Evolutionary conservation across 2,888 invertebrate species (phyloP).

Genomic region (Drosophila pseudotakahashii): DNA sequence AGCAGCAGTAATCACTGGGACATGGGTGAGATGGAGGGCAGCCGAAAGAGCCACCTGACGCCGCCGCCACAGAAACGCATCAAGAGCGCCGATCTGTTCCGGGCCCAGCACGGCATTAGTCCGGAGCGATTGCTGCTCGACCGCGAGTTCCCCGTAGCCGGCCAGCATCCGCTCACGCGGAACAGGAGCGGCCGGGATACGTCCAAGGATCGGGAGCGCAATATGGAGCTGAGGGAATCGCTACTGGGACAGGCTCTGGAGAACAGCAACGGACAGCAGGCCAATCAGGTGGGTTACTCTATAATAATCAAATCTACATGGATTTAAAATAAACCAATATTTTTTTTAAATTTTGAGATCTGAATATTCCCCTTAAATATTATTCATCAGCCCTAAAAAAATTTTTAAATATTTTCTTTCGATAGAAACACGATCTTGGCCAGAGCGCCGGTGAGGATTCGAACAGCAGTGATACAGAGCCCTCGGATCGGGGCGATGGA

Average conservation of each 20-base stretch:
- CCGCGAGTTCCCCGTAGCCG: constrained; percentile 82
- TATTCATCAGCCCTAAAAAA: too few relatives aligned
- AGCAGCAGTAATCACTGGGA: constrained; percentile 86
- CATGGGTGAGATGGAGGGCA: constrained; percentile 85
- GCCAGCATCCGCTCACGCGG: constrained; percentile 83
- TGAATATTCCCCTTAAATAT: too few relatives aligned
- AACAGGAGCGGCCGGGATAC: constrained; percentile 80
- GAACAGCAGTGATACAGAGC: constrained; percentile 92
- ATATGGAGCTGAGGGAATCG: constrained; percentile 89
- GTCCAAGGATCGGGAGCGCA: constrained; percentile 86
- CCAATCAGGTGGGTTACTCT: constrained; percentile 62
- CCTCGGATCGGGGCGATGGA: constrained; percentile 88
- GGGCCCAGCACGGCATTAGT: constrained; percentile 86
- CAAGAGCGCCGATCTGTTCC: constrained; percentile 89
- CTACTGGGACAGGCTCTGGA: constrained; percentile 91
- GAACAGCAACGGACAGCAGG: constrained; percentile 86
- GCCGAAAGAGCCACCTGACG: constrained; percentile 85
- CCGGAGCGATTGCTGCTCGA: constrained; percentile 84
- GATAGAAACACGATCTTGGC: constrained; percentile 86
- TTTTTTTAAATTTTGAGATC: too few relatives aligned
- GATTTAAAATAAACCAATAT: too few relatives aligned
- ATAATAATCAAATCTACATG: too few relatives aligned
- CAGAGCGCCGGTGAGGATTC: constrained; percentile 93
- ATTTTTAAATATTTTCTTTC: too few relatives aligned
- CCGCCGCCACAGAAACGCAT: constrained; percentile 89